phyloP scores from a whole-genome alignment of 2,888 invertebrate species.

The Melanostoma mellinum region DNA sequence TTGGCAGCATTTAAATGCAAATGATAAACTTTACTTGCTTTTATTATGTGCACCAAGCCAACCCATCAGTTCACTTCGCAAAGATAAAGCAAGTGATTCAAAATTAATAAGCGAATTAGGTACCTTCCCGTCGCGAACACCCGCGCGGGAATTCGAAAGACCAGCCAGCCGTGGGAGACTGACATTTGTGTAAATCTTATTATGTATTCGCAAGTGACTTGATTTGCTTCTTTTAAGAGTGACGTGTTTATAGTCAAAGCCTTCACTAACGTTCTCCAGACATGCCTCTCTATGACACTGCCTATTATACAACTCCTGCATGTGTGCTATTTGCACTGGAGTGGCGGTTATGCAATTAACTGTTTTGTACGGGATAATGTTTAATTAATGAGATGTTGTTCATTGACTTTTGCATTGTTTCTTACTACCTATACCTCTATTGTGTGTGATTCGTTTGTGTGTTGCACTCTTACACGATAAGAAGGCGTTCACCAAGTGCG shows the following conservation, averaged over 20 bases:
- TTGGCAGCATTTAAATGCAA: too few relatives aligned
- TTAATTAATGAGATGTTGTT: slow-evolving; percentile 68
- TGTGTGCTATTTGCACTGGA: background rate
- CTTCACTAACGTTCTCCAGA: background rate
- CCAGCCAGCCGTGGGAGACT: slow-evolving; percentile 48
- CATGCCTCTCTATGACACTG: background rate
- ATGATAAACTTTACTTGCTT: too few relatives aligned
- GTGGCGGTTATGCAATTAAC: slow-evolving; percentile 61
- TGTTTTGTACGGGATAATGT: slow-evolving; percentile 60
- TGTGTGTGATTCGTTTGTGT: too few relatives aligned
- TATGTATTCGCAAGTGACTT: slow-evolving; percentile 5
- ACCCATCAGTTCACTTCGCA: too few relatives aligned
- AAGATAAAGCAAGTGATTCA: too few relatives aligned
- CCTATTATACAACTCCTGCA: slow-evolving; percentile 24
- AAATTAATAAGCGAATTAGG: too few relatives aligned
- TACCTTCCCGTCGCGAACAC: too few relatives aligned
- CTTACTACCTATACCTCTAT: background rate
- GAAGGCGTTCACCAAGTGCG: too few relatives aligned
- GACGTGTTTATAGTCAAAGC: slow-evolving; percentile 22
- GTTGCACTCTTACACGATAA: too few relatives aligned
- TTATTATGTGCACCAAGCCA: too few relatives aligned
- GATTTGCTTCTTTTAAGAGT: slow-evolving; percentile 28
- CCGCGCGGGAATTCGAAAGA: too few relatives aligned
- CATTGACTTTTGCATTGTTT: slow-evolving; percentile 64
- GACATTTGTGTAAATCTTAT: slow-evolving; percentile 41